These are phyloP conservation scores for Plestiodon gilberti DNA, from an alignment of 2,113 vertebrate species.

Conservation along the genomic window DNA sequence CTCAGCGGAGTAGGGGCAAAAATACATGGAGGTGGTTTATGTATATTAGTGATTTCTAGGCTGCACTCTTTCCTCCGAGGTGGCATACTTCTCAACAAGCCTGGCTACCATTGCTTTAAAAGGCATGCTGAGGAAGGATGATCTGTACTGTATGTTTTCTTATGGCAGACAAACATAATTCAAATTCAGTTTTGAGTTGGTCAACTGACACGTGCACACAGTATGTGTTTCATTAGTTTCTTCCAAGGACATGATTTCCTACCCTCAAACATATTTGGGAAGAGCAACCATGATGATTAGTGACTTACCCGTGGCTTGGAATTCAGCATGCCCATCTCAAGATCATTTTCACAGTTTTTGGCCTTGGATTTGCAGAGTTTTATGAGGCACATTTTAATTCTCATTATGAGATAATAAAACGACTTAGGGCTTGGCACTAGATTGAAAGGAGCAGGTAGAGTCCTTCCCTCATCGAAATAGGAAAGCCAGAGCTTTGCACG, in stretches of 20 bases:
- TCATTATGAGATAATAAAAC: conserved; percentile 95
- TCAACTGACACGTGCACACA: neutral
- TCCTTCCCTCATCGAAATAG: conserved; percentile 97
- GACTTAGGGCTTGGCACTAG: conserved; percentile 97
- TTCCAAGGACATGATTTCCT: fast-evolving
- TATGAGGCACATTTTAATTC: conserved; percentile 91
- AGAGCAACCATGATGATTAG: neutral
- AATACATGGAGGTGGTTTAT: too few relatives aligned
- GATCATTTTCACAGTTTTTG: conserved; percentile 87
- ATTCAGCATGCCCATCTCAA: conserved; percentile 96
- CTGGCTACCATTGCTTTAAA: neutral
- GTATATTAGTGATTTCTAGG: too few relatives aligned
- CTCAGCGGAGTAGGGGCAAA: too few relatives aligned
- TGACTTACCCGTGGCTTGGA: conserved; percentile 86
- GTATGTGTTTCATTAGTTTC: neutral
- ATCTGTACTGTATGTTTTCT: neutral
- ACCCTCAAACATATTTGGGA: neutral
- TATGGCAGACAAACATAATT: neutral
- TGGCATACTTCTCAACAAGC: too few relatives aligned
- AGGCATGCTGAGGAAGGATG: neutral
- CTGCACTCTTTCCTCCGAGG: neutral
- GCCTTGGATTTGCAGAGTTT: conserved; percentile 91
- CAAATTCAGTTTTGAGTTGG: neutral
- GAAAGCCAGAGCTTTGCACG: conserved; percentile 96
- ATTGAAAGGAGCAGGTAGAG: conserved; percentile 94